Evolutionary conservation across 2,113 vertebrate species (phyloP), one percentile per base, ranked within the genome.

Genomic region (Cryptoleucopteryx plumbea): DNA sequence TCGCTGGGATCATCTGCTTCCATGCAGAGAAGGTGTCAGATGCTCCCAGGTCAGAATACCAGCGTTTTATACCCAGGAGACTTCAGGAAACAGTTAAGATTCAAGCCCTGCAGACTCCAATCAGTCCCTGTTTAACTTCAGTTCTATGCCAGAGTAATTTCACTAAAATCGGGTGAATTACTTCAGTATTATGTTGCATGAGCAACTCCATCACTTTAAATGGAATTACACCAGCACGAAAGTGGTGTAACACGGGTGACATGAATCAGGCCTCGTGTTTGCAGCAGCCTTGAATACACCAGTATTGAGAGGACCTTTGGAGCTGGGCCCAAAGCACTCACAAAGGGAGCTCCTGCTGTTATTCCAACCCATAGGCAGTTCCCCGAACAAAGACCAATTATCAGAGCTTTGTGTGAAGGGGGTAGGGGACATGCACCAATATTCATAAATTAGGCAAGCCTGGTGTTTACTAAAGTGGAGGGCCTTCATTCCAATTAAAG

Each of bases 281-380:
- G 89, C 93, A 91, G 86, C 91, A 93, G 96, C 84, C 86, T 93
- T 95, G 94, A 97, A 97, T 95, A 82, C 81, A 91, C 78, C 63
- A 88, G 89, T 59, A 89, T 79, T 95, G 96, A 97, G 95, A 97
- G 93, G 96, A 97, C 96, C 93, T 94, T 96, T 95, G 93, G 96
- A 97, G 89, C 93, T 94, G 95, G 97, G 95, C 97, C 97, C 93
- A 97, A 96, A 97, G 93, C 96, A 95, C 95, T 97, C 94, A 97
- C 88, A 95, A 97, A 96, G 91, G 91, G 93, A 97, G 73, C 89
- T 96, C 97, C 96, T 85, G 95, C 97, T 97, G 96, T 95, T 97
- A 85, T 96, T 96, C 93, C 95, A 96, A 91, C 96, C 91, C 95
- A 95, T 93, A 94, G 97, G 96, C 97, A 94, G 96, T 90, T 97